phyloP scores from a whole-genome alignment of 2,797 vertebrate genomes.

The Miichthys miiuy region DNA sequence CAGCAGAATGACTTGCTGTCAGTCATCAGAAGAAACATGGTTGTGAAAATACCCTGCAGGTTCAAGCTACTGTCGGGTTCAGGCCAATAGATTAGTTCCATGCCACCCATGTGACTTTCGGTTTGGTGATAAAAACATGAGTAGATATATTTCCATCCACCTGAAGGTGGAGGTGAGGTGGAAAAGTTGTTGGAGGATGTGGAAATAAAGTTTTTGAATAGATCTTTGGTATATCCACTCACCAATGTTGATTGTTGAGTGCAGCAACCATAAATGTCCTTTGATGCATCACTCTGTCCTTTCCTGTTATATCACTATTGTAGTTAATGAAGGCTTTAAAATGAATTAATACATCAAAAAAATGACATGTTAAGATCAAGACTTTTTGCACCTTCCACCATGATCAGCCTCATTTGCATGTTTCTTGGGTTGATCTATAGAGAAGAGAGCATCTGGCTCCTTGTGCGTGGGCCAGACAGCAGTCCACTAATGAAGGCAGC shows the following conservation, averaged over 20 bases:
- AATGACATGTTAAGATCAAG: neutral
- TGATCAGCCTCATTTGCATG: neutral
- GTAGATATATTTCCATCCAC: neutral
- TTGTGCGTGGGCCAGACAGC: slow-evolving; percentile 20
- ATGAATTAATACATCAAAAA: neutral
- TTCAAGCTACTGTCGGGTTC: neutral
- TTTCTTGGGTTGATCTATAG: neutral
- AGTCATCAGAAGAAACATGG: neutral
- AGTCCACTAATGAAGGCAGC: slow-evolving; percentile 34
- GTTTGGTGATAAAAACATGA: neutral
- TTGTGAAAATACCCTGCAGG: neutral
- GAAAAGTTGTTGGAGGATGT: neutral
- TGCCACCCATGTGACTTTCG: neutral
- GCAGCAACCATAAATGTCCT: no score
- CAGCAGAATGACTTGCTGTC: neutral
- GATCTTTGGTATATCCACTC: neutral
- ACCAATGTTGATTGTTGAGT: neutral
- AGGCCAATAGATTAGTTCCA: neutral
- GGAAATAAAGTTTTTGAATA: neutral
- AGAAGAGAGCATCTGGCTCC: slow-evolving; percentile 9
- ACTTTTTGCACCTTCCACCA: neutral
- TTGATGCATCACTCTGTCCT: no score
- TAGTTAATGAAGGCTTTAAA: neutral
- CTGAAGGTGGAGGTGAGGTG: no score
- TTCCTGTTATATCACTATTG: neutral